Base-by-base conservation (phyloP, 1,140 invertebrate species). In the Aphis craccivora region DNA sequence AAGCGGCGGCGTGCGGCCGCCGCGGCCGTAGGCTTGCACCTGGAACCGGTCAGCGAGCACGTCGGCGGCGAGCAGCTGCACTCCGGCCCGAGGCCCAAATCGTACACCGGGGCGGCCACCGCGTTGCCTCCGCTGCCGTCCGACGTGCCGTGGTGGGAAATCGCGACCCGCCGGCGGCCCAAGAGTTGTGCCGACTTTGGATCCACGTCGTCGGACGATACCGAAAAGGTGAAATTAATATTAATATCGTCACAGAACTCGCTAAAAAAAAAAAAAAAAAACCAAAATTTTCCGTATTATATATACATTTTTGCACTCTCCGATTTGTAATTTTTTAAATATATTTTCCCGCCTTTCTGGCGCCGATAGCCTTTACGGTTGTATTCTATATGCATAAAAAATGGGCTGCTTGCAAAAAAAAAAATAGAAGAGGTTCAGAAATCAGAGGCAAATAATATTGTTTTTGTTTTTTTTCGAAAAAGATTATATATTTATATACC, bases 111-210 rank as follows among this genome's bases (percentile, higher is more conserved):
- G 94, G 95, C 95, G 9, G 95, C 95, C 96, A 94, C 94, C 22
- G 93, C 87, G 20, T 55, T 94, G 25, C 96, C 96, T 93, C 96
- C 96, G 30, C 96, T 96, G 93, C 96, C 96, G 37, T 84, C 76
- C 81, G 95, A 96, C 87, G 96, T 98, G 83, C 97, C 97, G 0
- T 98, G 97, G 97, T 98, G 97, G 97, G 97, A 98, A 95, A 95
- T 98, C 89, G 97, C 97, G 37, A 98, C 97, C 25, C 97, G 96
- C 94, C 96, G 97, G 93, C 96, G 97, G 93, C 96, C 97, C 87
- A 96, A 97, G 94, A 97, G 97, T 94, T 97, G 84, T n/a, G 87
- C 55, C 40, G 84, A 89, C 25, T 89, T 93, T 9, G 37, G 14
- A 6, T 30, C 86, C 53, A 22, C n/a, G 25, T 18, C 67, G 30